A percentile compares a stretch with the other conserved stretches of the same genome.
Evolutionary conservation across 2,888 invertebrate species (phyloP).

Genomic region (Chydorus sphaericus): DNA sequence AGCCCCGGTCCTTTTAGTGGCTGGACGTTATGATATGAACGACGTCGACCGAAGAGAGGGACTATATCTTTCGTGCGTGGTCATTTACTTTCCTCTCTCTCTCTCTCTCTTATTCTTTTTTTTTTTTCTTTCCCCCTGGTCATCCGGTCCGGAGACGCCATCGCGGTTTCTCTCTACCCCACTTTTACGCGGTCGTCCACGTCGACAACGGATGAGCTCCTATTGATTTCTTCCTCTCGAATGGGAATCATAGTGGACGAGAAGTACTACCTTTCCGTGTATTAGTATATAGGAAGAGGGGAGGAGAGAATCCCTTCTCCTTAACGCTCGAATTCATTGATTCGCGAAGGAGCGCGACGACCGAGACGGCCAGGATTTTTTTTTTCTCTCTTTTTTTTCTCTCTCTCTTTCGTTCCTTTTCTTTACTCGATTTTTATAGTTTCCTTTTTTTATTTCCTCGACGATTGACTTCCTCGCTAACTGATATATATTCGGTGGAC

Average conservation of each 20-base stretch:
- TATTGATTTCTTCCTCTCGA: constrained; percentile 5
- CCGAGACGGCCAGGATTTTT: no score
- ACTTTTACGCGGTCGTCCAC: neutral
- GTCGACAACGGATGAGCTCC: neutral
- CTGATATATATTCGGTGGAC: neutral
- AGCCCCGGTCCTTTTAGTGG: neutral
- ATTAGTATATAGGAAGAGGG: no score
- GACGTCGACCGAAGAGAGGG: no score
- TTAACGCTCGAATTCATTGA: no score
- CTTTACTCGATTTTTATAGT: no score
- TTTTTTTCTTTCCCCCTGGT: neutral
- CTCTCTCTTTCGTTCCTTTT: neutral
- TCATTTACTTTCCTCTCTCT: no score
- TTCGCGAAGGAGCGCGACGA: no score
- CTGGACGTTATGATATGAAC: neutral
- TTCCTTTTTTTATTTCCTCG: no score
- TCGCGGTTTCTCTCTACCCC: neutral
- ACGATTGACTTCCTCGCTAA: no score
- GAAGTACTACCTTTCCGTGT: neutral
- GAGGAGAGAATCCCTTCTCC: neutral
- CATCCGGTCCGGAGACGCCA: neutral
- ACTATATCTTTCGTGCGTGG: no score
- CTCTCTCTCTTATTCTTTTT: neutral
- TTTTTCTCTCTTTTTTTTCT: neutral
- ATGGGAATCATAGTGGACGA: neutral